phyloP scores from a whole-genome alignment of 2,113 vertebrate species.

The Pycnonotus jocosus region DNA sequence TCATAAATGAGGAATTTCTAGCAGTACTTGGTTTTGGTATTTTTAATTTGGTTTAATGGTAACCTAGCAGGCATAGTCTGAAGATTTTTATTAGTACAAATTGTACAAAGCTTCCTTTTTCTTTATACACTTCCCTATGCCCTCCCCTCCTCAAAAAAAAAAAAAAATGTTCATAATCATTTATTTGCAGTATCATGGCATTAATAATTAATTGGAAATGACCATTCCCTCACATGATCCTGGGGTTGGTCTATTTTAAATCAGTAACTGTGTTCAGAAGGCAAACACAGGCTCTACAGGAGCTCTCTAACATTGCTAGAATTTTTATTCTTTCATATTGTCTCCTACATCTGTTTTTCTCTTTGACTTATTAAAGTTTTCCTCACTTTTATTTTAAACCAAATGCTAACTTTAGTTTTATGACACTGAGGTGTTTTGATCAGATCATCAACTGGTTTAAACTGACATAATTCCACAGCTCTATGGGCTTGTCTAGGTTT shows the following conservation, averaged over 20 bases:
- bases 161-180: background rate
- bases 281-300: background rate
- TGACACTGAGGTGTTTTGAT: background rate
- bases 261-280: background rate
- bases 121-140: fast-evolving
- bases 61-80: background rate
- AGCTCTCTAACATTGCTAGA: background rate
- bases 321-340: background rate
- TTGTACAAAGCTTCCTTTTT: background rate
- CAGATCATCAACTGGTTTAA: background rate
- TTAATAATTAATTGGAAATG: background rate
- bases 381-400: background rate
- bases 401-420: background rate
- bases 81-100: background rate
- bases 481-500: background rate
- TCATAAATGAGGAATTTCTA: background rate
- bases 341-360: background rate
- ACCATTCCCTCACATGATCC: background rate
- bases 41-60: background rate
- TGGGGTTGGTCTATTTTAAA: background rate
- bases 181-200: background rate
- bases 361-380: background rate
- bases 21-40: background rate
- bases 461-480: background rate
- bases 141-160: background rate